Percentiles rank a stretch among this genome's conserved stretches.
phyloP scores from a whole-genome alignment of 1,140 invertebrate genomes.

The Caenorhabditis tropicalis region DNA sequence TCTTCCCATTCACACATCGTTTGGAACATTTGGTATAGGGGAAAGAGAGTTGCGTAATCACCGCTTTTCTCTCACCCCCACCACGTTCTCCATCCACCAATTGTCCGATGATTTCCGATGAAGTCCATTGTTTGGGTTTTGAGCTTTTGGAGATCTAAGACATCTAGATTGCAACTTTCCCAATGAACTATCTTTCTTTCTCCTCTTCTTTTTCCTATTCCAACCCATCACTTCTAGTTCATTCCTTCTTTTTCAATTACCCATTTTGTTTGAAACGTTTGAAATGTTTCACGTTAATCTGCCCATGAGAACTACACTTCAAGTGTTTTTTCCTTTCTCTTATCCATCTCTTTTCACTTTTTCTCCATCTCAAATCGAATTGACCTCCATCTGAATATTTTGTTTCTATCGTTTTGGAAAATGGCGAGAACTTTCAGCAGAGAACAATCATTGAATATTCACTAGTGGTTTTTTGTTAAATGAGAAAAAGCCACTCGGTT shows the following conservation, averaged over 20 bases:
- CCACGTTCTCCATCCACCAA: background rate
- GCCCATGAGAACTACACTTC: slow-evolving; percentile 3
- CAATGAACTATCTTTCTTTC: too few relatives aligned
- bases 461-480: background rate
- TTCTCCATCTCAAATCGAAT: background rate
- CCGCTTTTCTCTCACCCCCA: slow-evolving; percentile 3
- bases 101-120: slow-evolving; percentile 41
- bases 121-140: slow-evolving; percentile 17
- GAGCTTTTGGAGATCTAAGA: background rate
- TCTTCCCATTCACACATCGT: slow-evolving; percentile 33
- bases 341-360: background rate
- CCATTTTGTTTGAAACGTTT: slow-evolving; percentile 29
- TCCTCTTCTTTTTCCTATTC: too few relatives aligned
- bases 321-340: background rate
- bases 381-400: background rate
- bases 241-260: slow-evolving; percentile 17
- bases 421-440: background rate
- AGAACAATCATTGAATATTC: background rate
- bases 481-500: background rate
- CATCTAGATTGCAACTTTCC: background rate
- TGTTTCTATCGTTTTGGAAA: background rate
- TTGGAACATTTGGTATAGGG: slow-evolving; percentile 18
- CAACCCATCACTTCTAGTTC: background rate
- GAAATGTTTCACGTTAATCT: slow-evolving; percentile 38
- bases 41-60: slow-evolving; percentile 30